Base-by-base conservation (phyloP, 2,113 vertebrate genomes). In the Micronycteris hirsuta region DNA sequence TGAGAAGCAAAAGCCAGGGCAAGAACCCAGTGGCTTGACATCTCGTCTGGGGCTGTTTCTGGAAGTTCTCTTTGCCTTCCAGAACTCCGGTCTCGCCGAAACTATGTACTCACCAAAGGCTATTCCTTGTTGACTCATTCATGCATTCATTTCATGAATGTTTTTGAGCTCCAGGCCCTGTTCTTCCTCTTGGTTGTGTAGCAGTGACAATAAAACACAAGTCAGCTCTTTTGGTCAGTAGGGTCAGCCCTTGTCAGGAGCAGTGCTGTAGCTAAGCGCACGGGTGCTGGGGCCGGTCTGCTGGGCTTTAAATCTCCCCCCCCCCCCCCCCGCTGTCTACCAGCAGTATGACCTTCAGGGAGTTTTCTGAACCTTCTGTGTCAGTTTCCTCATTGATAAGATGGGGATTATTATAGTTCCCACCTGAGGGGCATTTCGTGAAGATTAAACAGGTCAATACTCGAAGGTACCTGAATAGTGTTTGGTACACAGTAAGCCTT, bases 211-310 rank as follows among this genome's bases (percentile, higher is more conserved):
- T 41, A n/a, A 19, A 68, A 43, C 38, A 58, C n/a, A 24, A 85
- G 17, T 0, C 24, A 33, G 41, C 43, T 41, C 22, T 68, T 56
- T 24, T 4, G 36, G 7, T 38, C 2, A 0, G 5, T 2, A n/a
- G 38, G 67, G 10, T 8, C 2, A 12, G 65, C 19, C n/a, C 41
- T 47, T 16, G 33, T 3, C 8, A 16, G 61, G 47, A 38, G n/a
- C 14, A 7, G 54, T 7, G 16, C 20, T 0, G 0, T 3, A 19
- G 13, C 24, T 1, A 38, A 47, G 8, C 41, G 74, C 8, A 16
- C 17, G 2, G 38, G 41, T 0, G 12, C 8, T 4, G 15, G 71
- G n/a, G 33, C 4, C 5, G 1, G 15, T 5, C 49, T 5, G 4
- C 49, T 26, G 47, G 68, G 15, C 16, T 63, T 19, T 81, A 38